phyloP scores from a whole-genome alignment of 2,113 vertebrate species.

The Eurystomus gularis region DNA sequence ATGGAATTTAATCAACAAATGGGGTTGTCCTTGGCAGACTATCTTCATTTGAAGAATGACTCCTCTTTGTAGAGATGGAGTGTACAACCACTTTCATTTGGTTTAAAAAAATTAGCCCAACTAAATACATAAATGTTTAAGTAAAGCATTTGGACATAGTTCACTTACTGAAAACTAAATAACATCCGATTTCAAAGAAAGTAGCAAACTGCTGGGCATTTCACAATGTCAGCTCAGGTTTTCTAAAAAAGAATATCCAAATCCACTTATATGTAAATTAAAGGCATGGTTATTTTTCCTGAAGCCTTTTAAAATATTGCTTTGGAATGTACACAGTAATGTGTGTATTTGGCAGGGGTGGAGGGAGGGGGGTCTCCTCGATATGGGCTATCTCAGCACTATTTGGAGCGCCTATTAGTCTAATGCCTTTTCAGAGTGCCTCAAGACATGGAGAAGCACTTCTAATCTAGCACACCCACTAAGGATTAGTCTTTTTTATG shows the following conservation, averaged over 20 bases:
- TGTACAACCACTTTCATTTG: not conserved
- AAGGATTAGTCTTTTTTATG: not conserved
- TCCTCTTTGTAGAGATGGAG: not conserved
- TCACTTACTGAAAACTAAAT: not conserved
- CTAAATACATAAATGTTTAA: conserved; percentile 15
- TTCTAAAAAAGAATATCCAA: not conserved
- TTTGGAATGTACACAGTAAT: not conserved
- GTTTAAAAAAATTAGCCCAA: not conserved
- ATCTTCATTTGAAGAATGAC: not conserved
- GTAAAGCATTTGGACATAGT: not conserved
- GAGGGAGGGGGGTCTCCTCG: not conserved
- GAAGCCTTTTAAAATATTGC: not conserved
- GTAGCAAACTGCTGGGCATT: not conserved
- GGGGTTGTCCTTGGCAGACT: not conserved
- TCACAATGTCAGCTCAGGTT: not conserved
- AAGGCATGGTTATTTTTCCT: not conserved
- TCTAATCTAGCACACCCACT: not conserved
- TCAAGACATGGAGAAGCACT: not conserved
- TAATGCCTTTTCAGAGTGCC: conserved; percentile 3
- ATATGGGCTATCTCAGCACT: not conserved
- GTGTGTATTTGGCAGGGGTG: not conserved
- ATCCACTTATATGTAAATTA: not conserved
- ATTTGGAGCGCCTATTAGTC: not conserved
- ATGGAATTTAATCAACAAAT: conserved; percentile 28
- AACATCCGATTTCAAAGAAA: conserved; percentile 2